phyloP scores from a whole-genome alignment of 1,140 invertebrate genomes.

The Drosophila nikananu region DNA sequence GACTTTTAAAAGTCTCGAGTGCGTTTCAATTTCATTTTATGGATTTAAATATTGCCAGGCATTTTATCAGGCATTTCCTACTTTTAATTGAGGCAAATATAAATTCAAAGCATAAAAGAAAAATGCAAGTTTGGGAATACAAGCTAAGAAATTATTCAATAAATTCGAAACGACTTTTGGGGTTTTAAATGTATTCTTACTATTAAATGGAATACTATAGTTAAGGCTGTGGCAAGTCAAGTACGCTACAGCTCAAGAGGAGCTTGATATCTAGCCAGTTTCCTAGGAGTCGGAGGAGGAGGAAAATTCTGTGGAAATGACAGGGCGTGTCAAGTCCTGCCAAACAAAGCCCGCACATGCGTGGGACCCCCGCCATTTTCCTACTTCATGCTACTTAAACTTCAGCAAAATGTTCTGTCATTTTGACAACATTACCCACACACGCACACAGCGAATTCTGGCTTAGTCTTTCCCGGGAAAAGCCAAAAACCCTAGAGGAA shows the following conservation, averaged over 20 bases:
- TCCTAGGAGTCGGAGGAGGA: not conserved
- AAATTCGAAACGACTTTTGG: constrained; percentile 30
- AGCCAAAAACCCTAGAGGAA: constrained; percentile 27
- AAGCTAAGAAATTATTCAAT: constrained; percentile 23
- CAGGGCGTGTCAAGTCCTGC: constrained; percentile 66
- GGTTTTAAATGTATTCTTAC: constrained; percentile 23
- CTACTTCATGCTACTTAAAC: constrained; percentile 67
- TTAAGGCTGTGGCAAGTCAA: constrained; percentile 25
- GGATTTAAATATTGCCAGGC: constrained; percentile 35
- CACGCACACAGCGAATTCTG: constrained; percentile 22
- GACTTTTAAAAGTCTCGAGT: constrained; percentile 43
- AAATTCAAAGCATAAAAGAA: constrained; percentile 17
- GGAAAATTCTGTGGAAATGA: constrained; percentile 60
- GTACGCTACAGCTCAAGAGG: constrained; percentile 8
- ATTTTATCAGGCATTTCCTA: constrained; percentile 33
- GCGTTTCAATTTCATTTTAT: constrained; percentile 43
- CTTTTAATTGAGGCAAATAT: constrained; percentile 51
- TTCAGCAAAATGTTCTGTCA: constrained; percentile 73
- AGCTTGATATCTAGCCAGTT: constrained; percentile 21
- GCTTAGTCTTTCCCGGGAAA: constrained; percentile 25
- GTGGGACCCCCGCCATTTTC: constrained; percentile 16
- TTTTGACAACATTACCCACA: constrained; percentile 64
- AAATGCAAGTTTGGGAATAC: not conserved
- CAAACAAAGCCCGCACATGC: constrained; percentile 54
- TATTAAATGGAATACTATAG: constrained; percentile 31